phyloP scores from a whole-genome alignment of 2,888 invertebrate genomes.

The Patella depressa region DNA sequence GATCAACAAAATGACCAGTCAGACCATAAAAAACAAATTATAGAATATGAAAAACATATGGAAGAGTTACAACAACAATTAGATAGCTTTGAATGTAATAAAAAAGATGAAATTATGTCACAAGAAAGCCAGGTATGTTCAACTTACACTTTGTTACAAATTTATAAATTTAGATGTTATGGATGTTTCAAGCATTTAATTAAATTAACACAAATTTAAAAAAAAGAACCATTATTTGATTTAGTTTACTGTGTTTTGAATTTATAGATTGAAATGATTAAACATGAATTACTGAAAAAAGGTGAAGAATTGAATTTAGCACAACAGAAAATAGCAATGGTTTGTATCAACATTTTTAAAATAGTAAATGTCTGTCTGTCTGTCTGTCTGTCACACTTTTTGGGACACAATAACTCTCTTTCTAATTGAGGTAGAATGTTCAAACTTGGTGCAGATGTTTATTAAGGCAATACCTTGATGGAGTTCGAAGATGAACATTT shows the following conservation, averaged over 20 bases:
- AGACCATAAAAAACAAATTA: background rate
- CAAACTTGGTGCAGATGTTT: no score
- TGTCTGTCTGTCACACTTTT: no score
- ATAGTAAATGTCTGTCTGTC: no score
- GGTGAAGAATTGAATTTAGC: constrained; percentile 10
- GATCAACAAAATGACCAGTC: background rate
- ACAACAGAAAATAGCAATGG: background rate
- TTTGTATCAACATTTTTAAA: background rate
- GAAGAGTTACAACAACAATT: background rate
- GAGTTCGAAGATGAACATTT: no score
- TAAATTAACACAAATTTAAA: no score
- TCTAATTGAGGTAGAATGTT: no score
- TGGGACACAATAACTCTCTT: no score
- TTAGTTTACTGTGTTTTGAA: background rate
- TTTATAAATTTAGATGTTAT: no score
- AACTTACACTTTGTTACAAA: no score
- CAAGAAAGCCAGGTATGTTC: background rate
- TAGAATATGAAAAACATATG: background rate
- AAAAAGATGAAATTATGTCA: background rate
- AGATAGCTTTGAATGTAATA: background rate
- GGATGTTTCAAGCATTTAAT: no score
- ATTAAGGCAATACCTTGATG: no score
- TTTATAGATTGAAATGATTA: constrained; percentile 5
- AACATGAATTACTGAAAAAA: background rate
- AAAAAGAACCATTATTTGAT: no score